These are phyloP conservation scores for Muscicapa striata DNA, from an alignment of 2,797 vertebrate genomes.

Conservation along the genomic window DNA sequence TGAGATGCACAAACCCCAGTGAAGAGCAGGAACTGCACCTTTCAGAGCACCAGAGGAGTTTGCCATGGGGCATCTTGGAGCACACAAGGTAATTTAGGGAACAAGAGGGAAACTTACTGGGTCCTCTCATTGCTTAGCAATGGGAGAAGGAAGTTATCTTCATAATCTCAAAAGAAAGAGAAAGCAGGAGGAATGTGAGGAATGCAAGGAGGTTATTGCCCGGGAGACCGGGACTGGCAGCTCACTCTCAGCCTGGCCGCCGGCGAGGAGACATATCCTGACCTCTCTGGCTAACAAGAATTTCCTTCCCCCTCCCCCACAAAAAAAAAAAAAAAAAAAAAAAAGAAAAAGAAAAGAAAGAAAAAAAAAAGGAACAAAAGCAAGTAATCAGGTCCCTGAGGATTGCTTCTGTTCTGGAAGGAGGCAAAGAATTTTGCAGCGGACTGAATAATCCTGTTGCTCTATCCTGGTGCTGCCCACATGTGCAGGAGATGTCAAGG, in stretches of 20 bases:
- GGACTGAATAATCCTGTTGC: background rate
- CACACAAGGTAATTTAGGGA: background rate
- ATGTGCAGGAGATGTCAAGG: accelerated
- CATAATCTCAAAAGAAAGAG: conserved; percentile 67
- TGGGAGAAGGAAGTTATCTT: conserved; percentile 64
- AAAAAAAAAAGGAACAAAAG: background rate
- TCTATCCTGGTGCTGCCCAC: background rate
- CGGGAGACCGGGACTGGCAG: conserved; percentile 21
- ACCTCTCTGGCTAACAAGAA: conserved; percentile 40
- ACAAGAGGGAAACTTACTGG: background rate
- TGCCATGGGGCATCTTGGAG: background rate
- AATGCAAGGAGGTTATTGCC: conserved; percentile 65
- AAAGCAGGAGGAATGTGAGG: conserved; percentile 58
- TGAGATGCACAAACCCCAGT: background rate
- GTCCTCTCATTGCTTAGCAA: background rate
- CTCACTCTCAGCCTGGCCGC: background rate
- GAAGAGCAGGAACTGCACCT: background rate
- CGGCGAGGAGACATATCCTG: background rate
- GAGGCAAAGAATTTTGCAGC: background rate
- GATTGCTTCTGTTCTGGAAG: background rate
- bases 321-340: background rate
- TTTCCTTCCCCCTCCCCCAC: background rate
- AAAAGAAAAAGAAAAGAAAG: background rate
- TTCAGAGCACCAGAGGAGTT: background rate
- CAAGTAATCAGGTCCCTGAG: background rate